These are phyloP conservation scores for Halocaridina rubra DNA, from an alignment of 2,888 invertebrate genomes.

Conservation along the genomic window DNA sequence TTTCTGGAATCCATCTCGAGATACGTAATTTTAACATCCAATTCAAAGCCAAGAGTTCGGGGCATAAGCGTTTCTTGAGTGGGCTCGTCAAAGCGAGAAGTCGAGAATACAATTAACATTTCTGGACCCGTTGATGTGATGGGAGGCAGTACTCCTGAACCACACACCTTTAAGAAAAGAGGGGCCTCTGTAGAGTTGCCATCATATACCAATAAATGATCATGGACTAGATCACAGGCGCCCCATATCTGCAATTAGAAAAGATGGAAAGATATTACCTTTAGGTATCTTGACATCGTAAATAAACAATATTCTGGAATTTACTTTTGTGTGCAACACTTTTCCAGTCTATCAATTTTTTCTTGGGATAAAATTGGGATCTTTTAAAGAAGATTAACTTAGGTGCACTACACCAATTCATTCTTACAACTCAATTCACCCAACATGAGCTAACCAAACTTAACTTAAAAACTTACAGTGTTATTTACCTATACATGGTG, in stretches of 20 bases:
- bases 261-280: no score
- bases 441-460: no score
- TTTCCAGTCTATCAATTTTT: no score
- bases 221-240: conserved; percentile 71
- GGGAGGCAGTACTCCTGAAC: conserved; percentile 81
- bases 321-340: no score
- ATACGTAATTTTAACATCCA: conserved; percentile 79
- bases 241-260: conserved; percentile 77
- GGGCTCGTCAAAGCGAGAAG: conserved; percentile 84
- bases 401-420: no score
- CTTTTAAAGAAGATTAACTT: no score
- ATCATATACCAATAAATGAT: conserved; percentile 85
- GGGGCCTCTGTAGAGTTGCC: conserved; percentile 75
- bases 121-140: conserved; percentile 82
- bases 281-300: no score
- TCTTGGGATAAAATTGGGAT: no score
- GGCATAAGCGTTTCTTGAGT: conserved; percentile 67
- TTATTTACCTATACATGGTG: no score
- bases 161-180: conserved; percentile 81
- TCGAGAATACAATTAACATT: conserved; percentile 83
- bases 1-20: conserved; percentile 62
- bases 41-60: conserved; percentile 83
- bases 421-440: no score
- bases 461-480: no score
- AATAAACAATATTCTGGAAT: no score